phyloP scores from a whole-genome alignment of 2,888 invertebrate species.

The Netelia inedita region DNA sequence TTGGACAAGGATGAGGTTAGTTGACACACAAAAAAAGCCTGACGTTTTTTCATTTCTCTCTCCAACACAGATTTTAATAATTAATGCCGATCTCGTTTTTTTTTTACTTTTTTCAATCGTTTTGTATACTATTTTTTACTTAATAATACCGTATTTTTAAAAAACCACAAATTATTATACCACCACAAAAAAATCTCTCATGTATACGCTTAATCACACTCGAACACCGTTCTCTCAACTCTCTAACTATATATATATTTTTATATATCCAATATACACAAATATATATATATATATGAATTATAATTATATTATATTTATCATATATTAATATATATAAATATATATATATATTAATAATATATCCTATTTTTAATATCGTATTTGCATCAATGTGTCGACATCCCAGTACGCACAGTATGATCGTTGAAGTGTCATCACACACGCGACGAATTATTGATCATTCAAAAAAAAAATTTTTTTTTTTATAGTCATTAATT shows the following conservation, averaged over 20 bases:
- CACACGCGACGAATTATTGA: slow-evolving; percentile 33
- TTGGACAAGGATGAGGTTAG: slow-evolving; percentile 96
- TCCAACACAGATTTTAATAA: slow-evolving; percentile 84
- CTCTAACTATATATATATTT: slow-evolving; percentile 39
- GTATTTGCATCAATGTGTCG: slow-evolving; percentile 57
- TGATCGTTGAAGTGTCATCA: slow-evolving; percentile 42
- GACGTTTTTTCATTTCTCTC: slow-evolving; percentile 84
- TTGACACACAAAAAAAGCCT: slow-evolving; percentile 81
- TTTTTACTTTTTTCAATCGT: slow-evolving; percentile 60
- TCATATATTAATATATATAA: slow-evolving; percentile 28
- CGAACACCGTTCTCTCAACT: slow-evolving; percentile 59
- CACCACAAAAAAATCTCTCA: slow-evolving; percentile 62
- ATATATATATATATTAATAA: slow-evolving; percentile 31
- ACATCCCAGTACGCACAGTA: slow-evolving; percentile 48
- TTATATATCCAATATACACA: slow-evolving; percentile 1
- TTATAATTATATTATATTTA: slow-evolving; percentile 49
- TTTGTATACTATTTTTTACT: slow-evolving; percentile 48
- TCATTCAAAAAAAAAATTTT: slow-evolving; percentile 10
- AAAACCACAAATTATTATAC: slow-evolving; percentile 51
- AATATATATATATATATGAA: slow-evolving; percentile 37
- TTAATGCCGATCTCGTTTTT: slow-evolving; percentile 61
- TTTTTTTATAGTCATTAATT: slow-evolving; percentile 2
- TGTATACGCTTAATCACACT: slow-evolving; percentile 65
- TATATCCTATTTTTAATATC: slow-evolving; percentile 44
- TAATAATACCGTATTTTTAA: slow-evolving; percentile 54